Percentiles rank a stretch among this genome's conserved stretches.
phyloP scores from a whole-genome alignment of 2,113 vertebrate genomes.

The Prionailurus viverrinus region DNA sequence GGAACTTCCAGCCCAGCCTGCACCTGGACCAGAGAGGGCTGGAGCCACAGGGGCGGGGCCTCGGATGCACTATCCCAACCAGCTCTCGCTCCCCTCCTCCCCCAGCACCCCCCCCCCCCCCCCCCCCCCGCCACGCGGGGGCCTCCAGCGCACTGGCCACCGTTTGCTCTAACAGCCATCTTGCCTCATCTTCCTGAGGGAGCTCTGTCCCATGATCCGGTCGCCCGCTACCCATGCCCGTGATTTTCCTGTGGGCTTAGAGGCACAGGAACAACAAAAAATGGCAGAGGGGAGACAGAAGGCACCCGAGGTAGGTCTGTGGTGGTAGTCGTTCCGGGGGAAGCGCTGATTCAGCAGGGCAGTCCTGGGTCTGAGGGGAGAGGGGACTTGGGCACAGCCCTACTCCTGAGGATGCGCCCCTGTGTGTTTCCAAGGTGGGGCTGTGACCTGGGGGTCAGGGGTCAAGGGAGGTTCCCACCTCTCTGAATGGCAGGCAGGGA shows the following conservation, averaged over 20 bases:
- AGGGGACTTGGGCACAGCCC: not conserved
- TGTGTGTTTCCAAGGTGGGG: not conserved
- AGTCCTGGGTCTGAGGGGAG: conserved; percentile 15
- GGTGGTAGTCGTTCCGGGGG: conserved; percentile 63
- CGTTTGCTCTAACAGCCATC: conserved; percentile 59
- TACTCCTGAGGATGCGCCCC: not conserved
- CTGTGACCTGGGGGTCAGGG: conserved; percentile 55
- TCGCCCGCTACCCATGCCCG: not conserved
- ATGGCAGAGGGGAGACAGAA: conserved; percentile 90
- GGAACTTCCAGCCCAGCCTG: fast-evolving
- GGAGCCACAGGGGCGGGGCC: conserved; percentile 63
- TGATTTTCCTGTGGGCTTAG: conserved; percentile 59
- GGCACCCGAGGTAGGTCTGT: conserved; percentile 88
- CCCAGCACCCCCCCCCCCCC: fast-evolving
- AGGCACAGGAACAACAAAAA: conserved; percentile 85
- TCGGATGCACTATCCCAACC: not conserved
- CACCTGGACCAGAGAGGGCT: fast-evolving
- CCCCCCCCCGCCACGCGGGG: fast-evolving
- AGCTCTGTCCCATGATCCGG: not conserved
- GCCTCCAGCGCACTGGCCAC: fast-evolving
- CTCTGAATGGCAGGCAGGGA: not conserved
- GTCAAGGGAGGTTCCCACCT: conserved; percentile 22
- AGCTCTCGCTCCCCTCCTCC: not conserved
- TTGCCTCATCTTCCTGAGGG: conserved; percentile 51
- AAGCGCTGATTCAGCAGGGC: not conserved